Base-by-base conservation (phyloP, 2,797 vertebrate species). In the Hephaestus fuliginosus region DNA sequence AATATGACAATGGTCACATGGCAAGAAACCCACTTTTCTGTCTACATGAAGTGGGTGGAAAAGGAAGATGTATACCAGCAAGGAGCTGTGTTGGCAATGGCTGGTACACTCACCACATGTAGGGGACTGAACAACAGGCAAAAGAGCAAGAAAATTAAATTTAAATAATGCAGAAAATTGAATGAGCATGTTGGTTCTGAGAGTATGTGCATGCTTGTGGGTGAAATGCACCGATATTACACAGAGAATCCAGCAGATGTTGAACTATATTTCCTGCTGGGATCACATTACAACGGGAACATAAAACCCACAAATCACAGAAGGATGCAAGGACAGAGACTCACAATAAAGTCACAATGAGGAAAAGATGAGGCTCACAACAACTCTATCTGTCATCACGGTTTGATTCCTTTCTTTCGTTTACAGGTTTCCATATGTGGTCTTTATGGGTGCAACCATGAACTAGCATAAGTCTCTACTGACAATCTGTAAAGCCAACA, bases 111-210 rank as follows among this genome's bases (percentile, higher is more conserved):
- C 80, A 62, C 60, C 67, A 70, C 36, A 80, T 73, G 70, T 55
- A 78, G 71, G 20, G 41, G 58, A 71, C 70, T 70, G 55, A 52
- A 73, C 30, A 83, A 74, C 71, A 81, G 22, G 65, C 66, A 64
- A 69, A 46, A 70, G 68, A 83, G 64, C 70, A 74, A 55, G 28
- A 74, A 67, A 63, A 77, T 75, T 33, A 33, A 5, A 33, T 71
- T 84, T 90, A 87, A 86, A 91, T 87, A 87, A 89, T 86, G 79
- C 83, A 90, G 55, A 78, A 74, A 78, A 85, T 51, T 76, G 68
- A 86, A 87, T 55, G 64, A 76, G 51, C 51, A 61, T 75, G 52
- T 80, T 74, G 58, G 44, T 49, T 61, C 57, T 78, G n/a, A 61
- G 61, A 76, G 73, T 58, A 75, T 81, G 48, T 0, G 8, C 68